phyloP scores from a whole-genome alignment of 2,888 invertebrate species.

The Drosophila testacea region DNA sequence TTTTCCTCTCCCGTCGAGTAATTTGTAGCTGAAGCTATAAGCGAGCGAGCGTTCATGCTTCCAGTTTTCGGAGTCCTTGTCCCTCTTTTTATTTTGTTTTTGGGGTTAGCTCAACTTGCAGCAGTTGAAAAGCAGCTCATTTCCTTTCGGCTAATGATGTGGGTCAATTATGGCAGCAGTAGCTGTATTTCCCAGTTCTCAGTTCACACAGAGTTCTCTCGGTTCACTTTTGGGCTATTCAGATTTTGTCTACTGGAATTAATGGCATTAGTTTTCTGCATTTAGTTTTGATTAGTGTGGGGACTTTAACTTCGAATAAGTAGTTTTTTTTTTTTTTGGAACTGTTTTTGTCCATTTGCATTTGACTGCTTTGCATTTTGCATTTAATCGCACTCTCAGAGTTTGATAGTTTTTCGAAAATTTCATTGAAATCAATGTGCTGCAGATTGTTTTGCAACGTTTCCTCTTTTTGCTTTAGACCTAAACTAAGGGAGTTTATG shows the following conservation, averaged over 20 bases:
- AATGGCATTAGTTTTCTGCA: constrained; percentile 80
- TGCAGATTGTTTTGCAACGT: constrained; percentile 58
- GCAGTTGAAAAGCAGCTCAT: constrained; percentile 73
- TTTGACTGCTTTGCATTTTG: constrained; percentile 47
- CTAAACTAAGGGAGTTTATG: constrained; percentile 33
- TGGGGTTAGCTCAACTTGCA: constrained; percentile 58
- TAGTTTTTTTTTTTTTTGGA: constrained; percentile 13
- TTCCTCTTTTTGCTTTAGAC: background rate
- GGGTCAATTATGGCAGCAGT: constrained; percentile 75
- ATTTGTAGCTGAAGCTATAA: constrained; percentile 60
- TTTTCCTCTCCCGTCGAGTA: constrained; percentile 68
- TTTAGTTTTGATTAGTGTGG: constrained; percentile 76
- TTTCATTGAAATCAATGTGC: constrained; percentile 63
- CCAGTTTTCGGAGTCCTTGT: constrained; percentile 50
- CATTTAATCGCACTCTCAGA: constrained; percentile 27
- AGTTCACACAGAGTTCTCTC: constrained; percentile 28
- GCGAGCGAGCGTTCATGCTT: constrained; percentile 26
- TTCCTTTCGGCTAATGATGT: constrained; percentile 79
- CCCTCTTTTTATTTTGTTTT: constrained; percentile 25
- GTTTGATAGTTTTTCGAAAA: constrained; percentile 32
- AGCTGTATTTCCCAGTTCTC: constrained; percentile 33
- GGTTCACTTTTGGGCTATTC: constrained; percentile 60
- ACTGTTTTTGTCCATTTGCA: constrained; percentile 56
- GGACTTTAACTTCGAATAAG: constrained; percentile 32
- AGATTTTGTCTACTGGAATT: constrained; percentile 81